Conservation (phyloP, 2,113 vertebrate genomes). For the Galemys pyrenaicus region DNA sequence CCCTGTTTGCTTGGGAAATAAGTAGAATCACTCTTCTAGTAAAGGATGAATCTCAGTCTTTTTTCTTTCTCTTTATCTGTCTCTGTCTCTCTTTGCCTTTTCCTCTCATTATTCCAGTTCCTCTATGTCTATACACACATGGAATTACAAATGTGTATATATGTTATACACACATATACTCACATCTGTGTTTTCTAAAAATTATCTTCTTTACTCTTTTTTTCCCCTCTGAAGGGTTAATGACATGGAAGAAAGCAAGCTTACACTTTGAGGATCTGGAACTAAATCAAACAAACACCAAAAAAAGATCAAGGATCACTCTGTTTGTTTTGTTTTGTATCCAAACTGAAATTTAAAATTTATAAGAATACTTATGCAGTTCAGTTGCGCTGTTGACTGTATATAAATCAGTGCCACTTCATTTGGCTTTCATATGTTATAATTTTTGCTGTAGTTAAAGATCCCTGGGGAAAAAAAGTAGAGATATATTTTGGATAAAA, state of each 20-base stretch:
- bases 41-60: slow-evolving; percentile 25
- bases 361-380: slow-evolving; percentile 53
- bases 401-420: slow-evolving; percentile 37
- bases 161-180: not conserved
- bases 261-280: slow-evolving; percentile 56
- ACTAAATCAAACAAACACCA: slow-evolving; percentile 64
- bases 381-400: not conserved
- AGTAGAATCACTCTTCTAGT: not conserved
- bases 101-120: too few species aligned
- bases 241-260: slow-evolving; percentile 16
- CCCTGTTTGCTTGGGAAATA: slow-evolving; percentile 28
- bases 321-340: slow-evolving; percentile 59
- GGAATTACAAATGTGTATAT: not conserved
- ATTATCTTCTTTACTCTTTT: not conserved
- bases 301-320: slow-evolving; percentile 54
- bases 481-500: not conserved
- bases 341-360: slow-evolving; percentile 71
- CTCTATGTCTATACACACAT: not conserved
- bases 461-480: not conserved
- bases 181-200: not conserved
- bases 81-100: too few species aligned
- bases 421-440: not conserved
- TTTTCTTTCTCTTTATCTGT: not conserved
- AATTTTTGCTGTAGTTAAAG: slow-evolving; percentile 16
- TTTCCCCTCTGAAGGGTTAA: slow-evolving; percentile 34